Percentiles rank a stretch among this genome's conserved stretches.
Evolutionary conservation across 2,113 vertebrate species (phyloP).

Genomic region (Malurus cyaneus): DNA sequence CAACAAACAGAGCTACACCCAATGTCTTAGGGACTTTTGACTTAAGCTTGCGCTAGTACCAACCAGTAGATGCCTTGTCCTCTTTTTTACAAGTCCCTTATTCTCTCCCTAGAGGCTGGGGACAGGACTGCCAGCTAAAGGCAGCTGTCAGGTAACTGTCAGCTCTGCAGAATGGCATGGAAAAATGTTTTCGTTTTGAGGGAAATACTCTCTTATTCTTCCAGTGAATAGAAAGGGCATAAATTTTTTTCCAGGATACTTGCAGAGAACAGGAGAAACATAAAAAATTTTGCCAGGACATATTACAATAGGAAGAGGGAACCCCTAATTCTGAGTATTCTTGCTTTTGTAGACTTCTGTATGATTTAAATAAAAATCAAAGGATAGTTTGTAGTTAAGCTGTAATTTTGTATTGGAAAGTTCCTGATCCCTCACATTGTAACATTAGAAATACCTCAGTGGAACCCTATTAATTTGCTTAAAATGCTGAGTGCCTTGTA

Average conservation of each 20-base stretch:
- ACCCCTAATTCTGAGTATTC: neutral
- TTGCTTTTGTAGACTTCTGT: neutral
- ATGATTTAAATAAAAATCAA: neutral
- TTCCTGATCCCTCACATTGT: neutral
- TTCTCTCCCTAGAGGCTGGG: neutral
- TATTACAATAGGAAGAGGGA: neutral
- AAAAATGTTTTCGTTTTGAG: neutral
- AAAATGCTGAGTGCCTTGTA: neutral
- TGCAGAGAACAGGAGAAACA: neutral
- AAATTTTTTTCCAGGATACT: neutral
- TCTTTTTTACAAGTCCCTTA: neutral
- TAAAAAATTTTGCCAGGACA: neutral
- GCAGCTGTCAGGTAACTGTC: neutral
- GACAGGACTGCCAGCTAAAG: neutral
- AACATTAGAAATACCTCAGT: neutral
- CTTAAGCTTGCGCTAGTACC: neutral
- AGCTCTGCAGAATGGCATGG: neutral
- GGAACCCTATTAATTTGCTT: neutral
- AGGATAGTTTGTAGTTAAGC: neutral
- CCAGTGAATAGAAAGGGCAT: neutral
- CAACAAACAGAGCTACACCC: neutral
- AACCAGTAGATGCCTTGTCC: neutral
- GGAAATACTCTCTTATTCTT: constrained; percentile 16
- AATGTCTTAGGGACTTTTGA: neutral
- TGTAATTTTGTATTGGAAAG: neutral